phyloP scores from a whole-genome alignment of 2,797 vertebrate genomes.

The Protosalanx chinensis region DNA sequence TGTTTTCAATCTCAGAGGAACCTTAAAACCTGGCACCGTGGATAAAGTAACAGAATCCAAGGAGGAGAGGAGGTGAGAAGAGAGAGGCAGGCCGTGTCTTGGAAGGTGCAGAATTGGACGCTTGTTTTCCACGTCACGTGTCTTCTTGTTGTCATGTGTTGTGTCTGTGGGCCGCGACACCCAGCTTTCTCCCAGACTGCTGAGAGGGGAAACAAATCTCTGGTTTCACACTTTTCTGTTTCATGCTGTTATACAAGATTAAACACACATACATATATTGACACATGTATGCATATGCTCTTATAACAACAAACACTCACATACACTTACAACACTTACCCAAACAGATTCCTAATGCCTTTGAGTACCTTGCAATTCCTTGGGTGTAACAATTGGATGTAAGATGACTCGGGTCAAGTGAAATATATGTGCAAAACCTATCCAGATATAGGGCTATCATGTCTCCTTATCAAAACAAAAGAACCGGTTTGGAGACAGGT shows the following conservation, averaged over 20 bases:
- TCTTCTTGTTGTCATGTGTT: conserved; percentile 49
- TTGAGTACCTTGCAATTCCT: too few relatives aligned
- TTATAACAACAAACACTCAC: background rate
- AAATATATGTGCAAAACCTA: background rate
- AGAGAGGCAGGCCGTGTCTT: conserved; percentile 18
- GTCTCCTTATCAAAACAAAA: conserved; percentile 43
- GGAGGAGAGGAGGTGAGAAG: background rate
- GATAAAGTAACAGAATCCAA: background rate
- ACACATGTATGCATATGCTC: background rate
- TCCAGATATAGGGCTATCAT: conserved; percentile 7
- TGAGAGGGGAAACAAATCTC: conserved; percentile 25
- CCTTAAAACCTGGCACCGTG: background rate
- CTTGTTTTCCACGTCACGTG: conserved; percentile 38
- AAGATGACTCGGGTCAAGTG: too few relatives aligned
- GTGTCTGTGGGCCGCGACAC: conserved; percentile 29
- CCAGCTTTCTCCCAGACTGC: conserved; percentile 37
- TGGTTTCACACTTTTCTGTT: conserved; percentile 27
- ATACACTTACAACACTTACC: background rate
- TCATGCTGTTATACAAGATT: background rate
- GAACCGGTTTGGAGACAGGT: conserved; percentile 38
- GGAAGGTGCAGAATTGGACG: conserved; percentile 28
- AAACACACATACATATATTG: background rate
- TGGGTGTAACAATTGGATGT: too few relatives aligned
- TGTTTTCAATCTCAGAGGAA: background rate
- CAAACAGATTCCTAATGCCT: background rate